These are phyloP conservation scores for Chloromyia formosa DNA, from an alignment of 2,888 invertebrate species.

Conservation along the genomic window DNA sequence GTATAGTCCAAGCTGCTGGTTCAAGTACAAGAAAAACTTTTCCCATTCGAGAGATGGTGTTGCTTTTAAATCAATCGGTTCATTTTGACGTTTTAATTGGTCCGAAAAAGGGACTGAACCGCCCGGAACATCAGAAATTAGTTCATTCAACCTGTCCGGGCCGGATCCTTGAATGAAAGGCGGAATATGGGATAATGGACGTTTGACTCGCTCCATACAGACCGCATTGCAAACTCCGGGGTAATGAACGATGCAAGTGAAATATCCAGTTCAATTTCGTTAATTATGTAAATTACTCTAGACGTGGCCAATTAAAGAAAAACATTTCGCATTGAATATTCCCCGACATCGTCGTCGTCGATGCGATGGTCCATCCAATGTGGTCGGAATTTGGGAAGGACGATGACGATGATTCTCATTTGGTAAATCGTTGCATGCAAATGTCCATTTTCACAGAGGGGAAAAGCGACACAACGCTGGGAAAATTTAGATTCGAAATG, in stretches of 20 bases:
- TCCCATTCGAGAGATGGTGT: background rate
- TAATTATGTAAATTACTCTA: conserved; percentile 35
- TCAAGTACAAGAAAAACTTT: background rate
- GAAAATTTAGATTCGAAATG: too few relatives aligned
- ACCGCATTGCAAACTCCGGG: too few relatives aligned
- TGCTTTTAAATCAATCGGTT: conserved; percentile 10
- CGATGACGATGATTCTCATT: too few relatives aligned
- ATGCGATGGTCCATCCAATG: too few relatives aligned
- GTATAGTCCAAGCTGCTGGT: background rate
- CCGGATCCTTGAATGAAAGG: background rate
- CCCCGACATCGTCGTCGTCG: background rate
- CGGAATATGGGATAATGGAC: background rate
- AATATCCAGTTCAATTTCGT: conserved; percentile 35
- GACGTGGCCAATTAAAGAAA: conserved; percentile 35
- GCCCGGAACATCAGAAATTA: too few relatives aligned
- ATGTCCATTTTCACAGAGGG: too few relatives aligned
- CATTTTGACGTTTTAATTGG: conserved; percentile 25
- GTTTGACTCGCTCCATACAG: too few relatives aligned
- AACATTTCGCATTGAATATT: conserved; percentile 33
- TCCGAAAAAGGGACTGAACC: background rate
- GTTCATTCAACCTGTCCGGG: too few relatives aligned
- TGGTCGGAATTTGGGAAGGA: too few relatives aligned
- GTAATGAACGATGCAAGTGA: conserved; percentile 16
- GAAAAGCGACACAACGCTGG: too few relatives aligned
- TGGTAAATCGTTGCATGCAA: too few relatives aligned